phyloP scores from a whole-genome alignment of 53 echinoderm and acorn worm species.

The Hippasteria phrygiana region DNA sequence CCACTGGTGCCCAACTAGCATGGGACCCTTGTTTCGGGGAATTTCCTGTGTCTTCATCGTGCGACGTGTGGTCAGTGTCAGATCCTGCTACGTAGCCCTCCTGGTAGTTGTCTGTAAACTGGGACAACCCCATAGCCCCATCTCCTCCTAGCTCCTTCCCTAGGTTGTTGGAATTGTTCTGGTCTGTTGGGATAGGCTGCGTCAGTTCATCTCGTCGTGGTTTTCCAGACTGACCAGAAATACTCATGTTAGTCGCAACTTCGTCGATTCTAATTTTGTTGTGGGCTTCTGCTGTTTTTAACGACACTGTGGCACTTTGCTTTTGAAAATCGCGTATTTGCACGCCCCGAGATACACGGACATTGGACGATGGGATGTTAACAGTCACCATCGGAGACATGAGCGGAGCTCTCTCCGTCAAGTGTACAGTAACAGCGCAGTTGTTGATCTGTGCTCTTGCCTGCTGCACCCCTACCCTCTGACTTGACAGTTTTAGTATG shows the following conservation, averaged over 20 bases:
- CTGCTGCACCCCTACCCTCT: not conserved
- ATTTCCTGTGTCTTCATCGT: not conserved
- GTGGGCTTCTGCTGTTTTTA: not conserved
- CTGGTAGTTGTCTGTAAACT: not conserved
- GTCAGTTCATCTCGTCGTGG: not conserved
- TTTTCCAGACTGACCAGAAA: not conserved
- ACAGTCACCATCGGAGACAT: slow-evolving; percentile 64
- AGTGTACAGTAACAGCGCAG: slow-evolving; percentile 49
- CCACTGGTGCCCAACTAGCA: not conserved
- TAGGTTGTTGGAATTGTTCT: slow-evolving; percentile 27
- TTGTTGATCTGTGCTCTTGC: slow-evolving; percentile 40
- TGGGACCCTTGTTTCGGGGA: not conserved
- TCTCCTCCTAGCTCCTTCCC: not conserved
- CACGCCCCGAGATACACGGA: not conserved
- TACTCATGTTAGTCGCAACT: not conserved
- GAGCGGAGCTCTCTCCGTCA: slow-evolving; percentile 34
- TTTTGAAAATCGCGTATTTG: no score
- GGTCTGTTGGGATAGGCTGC: not conserved
- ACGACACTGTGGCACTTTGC: not conserved
- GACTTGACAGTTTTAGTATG: not conserved
- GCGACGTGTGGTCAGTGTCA: slow-evolving; percentile 48
- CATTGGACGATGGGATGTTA: slow-evolving; percentile 24
- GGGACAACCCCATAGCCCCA: not conserved
- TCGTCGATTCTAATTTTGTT: not conserved
- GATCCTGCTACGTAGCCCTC: slow-evolving; percentile 43